phyloP scores from a whole-genome alignment of 2,888 invertebrate genomes.

The Osedax frankpressi region DNA sequence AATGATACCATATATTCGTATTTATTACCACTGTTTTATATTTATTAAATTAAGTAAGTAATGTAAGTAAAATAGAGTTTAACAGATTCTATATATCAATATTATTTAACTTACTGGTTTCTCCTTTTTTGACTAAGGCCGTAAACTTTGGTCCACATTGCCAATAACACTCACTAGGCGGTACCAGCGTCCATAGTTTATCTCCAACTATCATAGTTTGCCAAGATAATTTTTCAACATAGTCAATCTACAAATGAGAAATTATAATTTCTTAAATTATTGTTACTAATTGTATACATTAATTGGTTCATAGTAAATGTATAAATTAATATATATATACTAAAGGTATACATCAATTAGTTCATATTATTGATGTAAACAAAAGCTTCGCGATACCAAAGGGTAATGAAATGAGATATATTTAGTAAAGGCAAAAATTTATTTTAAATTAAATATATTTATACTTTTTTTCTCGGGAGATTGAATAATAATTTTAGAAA shows the following conservation, averaged over 20 bases:
- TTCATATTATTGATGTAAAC: no score
- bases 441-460: no score
- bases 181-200: slow-evolving; percentile 77
- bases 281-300: no score
- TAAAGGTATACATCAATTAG: no score
- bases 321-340: no score
- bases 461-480: no score
- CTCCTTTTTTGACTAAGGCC: slow-evolving; percentile 67
- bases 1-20: slow-evolving; percentile 90
- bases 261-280: no score
- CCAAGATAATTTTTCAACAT: slow-evolving; percentile 85
- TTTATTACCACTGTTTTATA: slow-evolving; percentile 66
- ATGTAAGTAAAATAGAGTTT: neutral
- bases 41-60: neutral
- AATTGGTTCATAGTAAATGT: no score
- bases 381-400: no score
- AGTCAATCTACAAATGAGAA: slow-evolving; percentile 71
- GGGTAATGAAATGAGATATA: no score
- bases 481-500: no score
- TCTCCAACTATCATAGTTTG: slow-evolving; percentile 72
- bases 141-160: slow-evolving; percentile 57
- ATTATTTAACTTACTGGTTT: slow-evolving; percentile 67
- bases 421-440: no score
- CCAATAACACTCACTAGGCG: slow-evolving; percentile 81
- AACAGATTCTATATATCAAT: neutral